Percentiles rank a stretch among this genome's conserved stretches.
phyloP scores from a whole-genome alignment of 2,797 vertebrate species.

The Aldrovandia affinis region DNA sequence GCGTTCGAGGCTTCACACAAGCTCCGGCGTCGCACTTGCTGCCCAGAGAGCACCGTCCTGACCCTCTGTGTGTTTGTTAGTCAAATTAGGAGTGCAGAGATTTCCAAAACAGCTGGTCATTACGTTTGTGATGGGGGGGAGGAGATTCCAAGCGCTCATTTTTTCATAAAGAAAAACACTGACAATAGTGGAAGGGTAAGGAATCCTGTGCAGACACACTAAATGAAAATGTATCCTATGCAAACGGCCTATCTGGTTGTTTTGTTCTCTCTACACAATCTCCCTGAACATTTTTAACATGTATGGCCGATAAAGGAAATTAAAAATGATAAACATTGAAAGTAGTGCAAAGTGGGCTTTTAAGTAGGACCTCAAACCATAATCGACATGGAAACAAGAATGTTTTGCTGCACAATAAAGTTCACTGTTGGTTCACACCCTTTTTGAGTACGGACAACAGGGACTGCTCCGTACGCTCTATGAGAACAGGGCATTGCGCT shows the following conservation, averaged over 20 bases:
- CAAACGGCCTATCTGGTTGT: neutral
- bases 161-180: neutral
- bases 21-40: constrained; percentile 11
- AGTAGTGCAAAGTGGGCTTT: constrained; percentile 10
- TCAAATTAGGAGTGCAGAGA: constrained; percentile 25
- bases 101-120: constrained; percentile 22
- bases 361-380: neutral
- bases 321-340: neutral
- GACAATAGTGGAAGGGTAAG: neutral
- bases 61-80: constrained; percentile 42
- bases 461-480: neutral
- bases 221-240: neutral
- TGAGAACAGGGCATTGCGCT: neutral
- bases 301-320: neutral
- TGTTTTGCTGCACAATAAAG: neutral
- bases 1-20: constrained; percentile 23
- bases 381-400: neutral
- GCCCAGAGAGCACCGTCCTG: constrained; percentile 25
- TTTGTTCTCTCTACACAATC: neutral
- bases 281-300: neutral
- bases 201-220: neutral
- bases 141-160: neutral
- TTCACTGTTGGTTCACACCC: neutral
- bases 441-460: neutral
- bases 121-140: neutral